These are phyloP conservation scores for Cinara cedri DNA, from an alignment of 2,888 invertebrate genomes.

Conservation along the genomic window DNA sequence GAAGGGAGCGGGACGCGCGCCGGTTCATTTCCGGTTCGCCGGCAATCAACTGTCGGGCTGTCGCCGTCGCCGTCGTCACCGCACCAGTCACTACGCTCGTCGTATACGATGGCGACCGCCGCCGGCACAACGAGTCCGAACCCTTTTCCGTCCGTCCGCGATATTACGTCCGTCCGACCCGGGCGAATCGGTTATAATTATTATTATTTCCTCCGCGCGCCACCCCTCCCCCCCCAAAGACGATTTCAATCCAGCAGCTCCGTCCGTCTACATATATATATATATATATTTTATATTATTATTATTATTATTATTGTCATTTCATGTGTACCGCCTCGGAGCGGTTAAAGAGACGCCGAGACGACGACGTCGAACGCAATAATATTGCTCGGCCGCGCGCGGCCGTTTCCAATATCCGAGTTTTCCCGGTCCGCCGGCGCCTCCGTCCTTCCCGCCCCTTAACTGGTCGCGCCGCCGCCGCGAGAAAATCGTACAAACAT, in stretches of 20 bases:
- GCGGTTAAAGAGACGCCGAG: not conserved
- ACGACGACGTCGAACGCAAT: not conserved
- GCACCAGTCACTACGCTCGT: too few species aligned
- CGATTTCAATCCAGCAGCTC: too few species aligned
- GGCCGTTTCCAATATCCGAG: not conserved
- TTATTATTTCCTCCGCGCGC: constrained; percentile 28
- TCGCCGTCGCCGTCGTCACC: not conserved
- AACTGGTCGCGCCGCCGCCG: too few species aligned
- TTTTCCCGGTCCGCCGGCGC: not conserved
- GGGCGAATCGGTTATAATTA: constrained; percentile 54
- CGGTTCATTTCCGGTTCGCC: constrained; percentile 52
- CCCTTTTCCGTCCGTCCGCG: not conserved
- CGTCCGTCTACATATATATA: not conserved
- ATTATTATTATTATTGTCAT: too few species aligned
- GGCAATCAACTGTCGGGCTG: constrained; percentile 41
- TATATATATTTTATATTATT: too few species aligned
- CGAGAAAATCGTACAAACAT: too few species aligned
- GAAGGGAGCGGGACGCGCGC: too few species aligned
- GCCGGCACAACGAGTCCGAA: not conserved
- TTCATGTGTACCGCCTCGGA: not conserved
- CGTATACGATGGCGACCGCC: not conserved
- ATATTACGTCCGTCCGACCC: constrained; percentile 46
- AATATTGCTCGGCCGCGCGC: too few species aligned
- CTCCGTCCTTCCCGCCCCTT: too few species aligned
- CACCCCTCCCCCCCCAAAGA: not conserved